These are phyloP conservation scores for Indicator indicator DNA, from an alignment of 2,113 vertebrate genomes.

Conservation along the genomic window DNA sequence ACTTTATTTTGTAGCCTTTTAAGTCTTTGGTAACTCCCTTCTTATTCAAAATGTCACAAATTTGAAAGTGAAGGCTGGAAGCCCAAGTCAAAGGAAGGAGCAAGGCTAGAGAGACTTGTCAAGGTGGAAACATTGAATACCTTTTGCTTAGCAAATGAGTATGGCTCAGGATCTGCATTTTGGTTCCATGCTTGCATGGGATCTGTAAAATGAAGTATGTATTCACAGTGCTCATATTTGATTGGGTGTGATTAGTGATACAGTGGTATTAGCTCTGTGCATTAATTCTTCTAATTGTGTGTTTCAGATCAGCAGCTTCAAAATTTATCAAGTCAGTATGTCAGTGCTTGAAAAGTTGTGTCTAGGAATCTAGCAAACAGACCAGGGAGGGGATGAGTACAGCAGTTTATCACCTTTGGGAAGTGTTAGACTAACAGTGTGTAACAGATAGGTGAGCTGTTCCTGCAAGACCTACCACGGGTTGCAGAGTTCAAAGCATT, in stretches of 20 bases:
- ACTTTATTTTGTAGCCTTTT: neutral
- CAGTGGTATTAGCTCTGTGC: neutral
- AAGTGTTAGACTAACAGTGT: neutral
- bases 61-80: neutral
- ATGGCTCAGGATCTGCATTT: neutral
- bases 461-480: neutral
- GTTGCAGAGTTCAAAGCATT: neutral
- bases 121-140: neutral
- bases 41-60: neutral
- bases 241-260: neutral
- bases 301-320: neutral
- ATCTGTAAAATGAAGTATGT: neutral
- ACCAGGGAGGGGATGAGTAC: neutral
- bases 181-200: neutral
- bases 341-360: neutral
- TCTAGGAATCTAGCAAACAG: neutral
- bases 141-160: neutral
- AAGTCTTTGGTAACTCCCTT: neutral
- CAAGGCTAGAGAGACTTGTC: neutral
- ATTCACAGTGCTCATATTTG: neutral
- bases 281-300: neutral
- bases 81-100: neutral
- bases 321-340: neutral
- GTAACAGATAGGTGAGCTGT: neutral
- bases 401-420: neutral